Base-by-base conservation (phyloP, 1,140 invertebrate genomes). In the Drosophila oshimai region DNA sequence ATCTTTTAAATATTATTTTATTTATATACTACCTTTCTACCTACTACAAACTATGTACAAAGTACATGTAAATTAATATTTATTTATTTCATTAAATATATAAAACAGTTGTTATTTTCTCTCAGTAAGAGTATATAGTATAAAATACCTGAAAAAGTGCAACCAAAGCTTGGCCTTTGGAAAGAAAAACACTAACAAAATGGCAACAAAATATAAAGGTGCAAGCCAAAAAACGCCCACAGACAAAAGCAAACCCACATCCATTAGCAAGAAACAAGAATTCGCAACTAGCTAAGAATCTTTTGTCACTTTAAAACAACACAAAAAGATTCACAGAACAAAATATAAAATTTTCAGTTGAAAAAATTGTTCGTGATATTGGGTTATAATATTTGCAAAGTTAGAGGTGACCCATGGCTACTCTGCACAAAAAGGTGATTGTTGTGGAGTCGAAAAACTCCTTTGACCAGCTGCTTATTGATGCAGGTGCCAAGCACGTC, bases 401-500 rank as follows among this genome's bases (percentile, higher is more conserved):
- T 41, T 20, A 31, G 0, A 6, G 20, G 41, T n/a, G n/a, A 46
- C 20, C 12, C 1, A 81, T 81, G 77, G 77, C 77, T 33, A 15
- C 9, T 22, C 36, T 17, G 9, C 3, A 10, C 2, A 78, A 67
- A 5, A 84, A 75, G 49, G 81, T 86, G 6, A 77, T 86, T 12
- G 46, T 50, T 1, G 34, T 86, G 0, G 37, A 44, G 4, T 93
- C 92, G 7, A 81, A 95, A 94, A 91, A 74, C 22, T 95, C 97
- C 78, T 94, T 98, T 74, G 92, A 95, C 37, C 91, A 87, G 29
- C 93, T 95, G 83, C 90, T 98, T 28, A 90, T 91, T 0, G 94
- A 95, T 46, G 96, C 96, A 26, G 97, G 96, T 3, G 3, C 53
- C 6, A 92, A 95, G 84, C 92, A 99, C 70, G 94, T 99, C n/a